Base-by-base conservation (phyloP, 1,140 invertebrate species). In the Dryas iulia region DNA sequence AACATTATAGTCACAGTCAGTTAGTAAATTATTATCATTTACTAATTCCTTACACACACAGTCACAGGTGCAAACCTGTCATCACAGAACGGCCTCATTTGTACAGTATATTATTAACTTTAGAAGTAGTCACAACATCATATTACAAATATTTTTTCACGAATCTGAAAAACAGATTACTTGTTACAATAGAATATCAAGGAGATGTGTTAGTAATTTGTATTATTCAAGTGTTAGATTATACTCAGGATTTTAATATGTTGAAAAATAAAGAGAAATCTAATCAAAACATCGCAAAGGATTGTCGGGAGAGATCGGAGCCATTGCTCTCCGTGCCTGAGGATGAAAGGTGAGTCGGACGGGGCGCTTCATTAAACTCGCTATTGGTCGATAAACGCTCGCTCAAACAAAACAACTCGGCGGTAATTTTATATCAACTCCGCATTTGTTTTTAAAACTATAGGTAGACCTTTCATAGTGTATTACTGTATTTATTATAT, bases 241-340 rank as follows among this genome's bases (percentile, higher is more conserved):
- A 1, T 18, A 47, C 7, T 47, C 8, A 47, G 18, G 10, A 47
- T 21, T 21, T 47, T 18, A 76, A 69, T 52, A 85, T 84, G 78
- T 70, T 76, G 71, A 89, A 87, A 83, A 90, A 83, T 83, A 90
- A 85, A 78, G 85, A 89, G 59, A 89, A 84, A 86, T 79, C 77
- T 61, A 90, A 85, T 83, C 83, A 81, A 73, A 85, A 74, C 67
- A 62, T 73, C 63, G 70, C 61, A 33, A 87, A 81, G 65, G 85
- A 88, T 68, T 81, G 86, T 77, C 76, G 85, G 64, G 85, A 89
- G 76, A 79, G 81, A 68, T 82, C 80, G 14, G 88, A 90, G 69
- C 83, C 82, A 60, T 75, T 89, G 58, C 74, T 87, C 58, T 73
- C 82, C 6, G 84, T 88, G 79, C 85, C 84, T 89, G 87, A 89